Evolutionary conservation across 92 coral and sea anemone species (phyloP), one percentile per base, ranked within the genome.

Genomic region (Phenganax subtilis): DNA sequence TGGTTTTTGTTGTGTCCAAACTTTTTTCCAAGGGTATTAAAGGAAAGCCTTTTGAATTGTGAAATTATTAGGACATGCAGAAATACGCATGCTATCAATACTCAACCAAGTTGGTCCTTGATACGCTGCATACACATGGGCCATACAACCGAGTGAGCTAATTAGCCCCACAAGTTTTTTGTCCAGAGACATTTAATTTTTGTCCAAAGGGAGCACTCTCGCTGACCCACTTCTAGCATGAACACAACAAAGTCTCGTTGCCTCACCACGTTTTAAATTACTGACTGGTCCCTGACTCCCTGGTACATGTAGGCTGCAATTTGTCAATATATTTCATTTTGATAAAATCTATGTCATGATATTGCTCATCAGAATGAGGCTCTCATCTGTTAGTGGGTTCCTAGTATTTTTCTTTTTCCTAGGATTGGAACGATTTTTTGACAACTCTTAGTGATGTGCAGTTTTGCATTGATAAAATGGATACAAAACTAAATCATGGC

Each of bases 361-460:
- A 1, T 59, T 59, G 65, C 65, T 12, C 25, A 59, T 59, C 31
- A 37, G 47, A 37, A 37, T 37, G 3, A 37, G 47, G 47, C 47
- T 37, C 47, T 20, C 25, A 20, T 20, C 25, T 37, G 47, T 37
- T 37, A 37, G 47, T 37, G 47, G 47, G 47, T 37, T 37, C 47
- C 47, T 37, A 37, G 47, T 11, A 65, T 65, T 65, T 11, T 65
- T 65, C 71, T 71, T 37, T 30, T 71, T 71, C 51, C 9, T 37
- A 79, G 83, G 83, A 63, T 8, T 79, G 83, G 83, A 79, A 63
- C 63, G 74, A 79, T 47, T 79, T 79, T 64, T 27, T 79, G 11
- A 79, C 83, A 44, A 55, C 61, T 31, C 83, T 79, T 12, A 79
- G 83, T 61, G 65, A 79, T 53, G 69, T 52, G 16, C 83, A 79